Evolutionary conservation across 2,888 invertebrate species (phyloP), one percentile per base, ranked within the genome.

Genomic region (Halictus ligatus): DNA sequence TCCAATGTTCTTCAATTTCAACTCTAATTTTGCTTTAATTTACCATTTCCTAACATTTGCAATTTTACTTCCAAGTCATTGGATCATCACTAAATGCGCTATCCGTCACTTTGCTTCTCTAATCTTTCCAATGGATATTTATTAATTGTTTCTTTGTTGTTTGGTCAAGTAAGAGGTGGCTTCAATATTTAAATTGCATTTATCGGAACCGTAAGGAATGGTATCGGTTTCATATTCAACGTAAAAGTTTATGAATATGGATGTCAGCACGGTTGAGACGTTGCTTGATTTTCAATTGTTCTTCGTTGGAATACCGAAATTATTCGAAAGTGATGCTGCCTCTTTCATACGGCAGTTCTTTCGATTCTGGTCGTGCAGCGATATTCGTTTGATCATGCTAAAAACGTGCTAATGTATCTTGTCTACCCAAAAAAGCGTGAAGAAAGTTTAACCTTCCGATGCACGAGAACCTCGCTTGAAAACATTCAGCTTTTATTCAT

Each of bases 291-390:
- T 58, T 58, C 4, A 58, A 58, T 58, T n/a, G n/a, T 58, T n/a
- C 58, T 12, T n/a, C 58, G 12, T 58, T 58, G 58, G 58, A n/a
- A 58, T n/a, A 58, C 58, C 1, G 1, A 58, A 58, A 58, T 58
- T n/a, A n/a, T 58, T 58, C 58, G 58, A 58, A 58, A 58, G 58
- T 58, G 58, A 58, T 58, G 58, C 58, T n/a, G 58, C 58, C n/a
- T 12, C n/a, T 58, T 58, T n/a, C 1, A 0, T 58, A n/a, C 58
- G n/a, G 5, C n/a, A 58, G 1, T 58, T n/a, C n/a, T n/a, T 58
- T 12, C 58, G 5, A 58, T 10, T 58, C 4, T 12, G n/a, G 12
- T n/a, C n/a, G n/a, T 12, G n/a, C n/a, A 54, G 54, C 2, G 18
- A 50, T 21, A 54, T 58, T n/a, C 12, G n/a, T n/a, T 58, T 58